Conservation (phyloP, 2,888 invertebrate species). For the Cantharis rufa region DNA sequence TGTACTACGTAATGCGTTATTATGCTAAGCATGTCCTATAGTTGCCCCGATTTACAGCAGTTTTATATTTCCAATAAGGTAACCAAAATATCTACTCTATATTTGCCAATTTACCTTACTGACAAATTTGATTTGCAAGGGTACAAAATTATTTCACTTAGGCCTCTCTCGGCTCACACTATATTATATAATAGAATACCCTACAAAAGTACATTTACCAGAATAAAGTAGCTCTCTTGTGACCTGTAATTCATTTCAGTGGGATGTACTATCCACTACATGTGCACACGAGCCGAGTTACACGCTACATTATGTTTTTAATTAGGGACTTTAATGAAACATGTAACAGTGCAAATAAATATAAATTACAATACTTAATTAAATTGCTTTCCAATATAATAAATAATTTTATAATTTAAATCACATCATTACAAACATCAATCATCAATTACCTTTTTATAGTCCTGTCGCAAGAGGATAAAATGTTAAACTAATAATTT, state of each 20-base stretch:
- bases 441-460: not conserved
- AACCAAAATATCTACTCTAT: not conserved
- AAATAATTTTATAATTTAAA: not conserved
- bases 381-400: not conserved
- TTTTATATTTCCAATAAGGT: not conserved
- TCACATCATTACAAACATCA: not conserved
- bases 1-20: not conserved
- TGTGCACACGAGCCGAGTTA: conserved; percentile 4
- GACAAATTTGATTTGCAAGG: conserved; percentile 21
- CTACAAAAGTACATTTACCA: conserved; percentile 21
- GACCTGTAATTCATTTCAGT: conserved; percentile 23
- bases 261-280: conserved; percentile 12
- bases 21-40: not conserved
- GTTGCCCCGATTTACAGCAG: not conserved
- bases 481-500: not conserved
- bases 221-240: conserved; percentile 19
- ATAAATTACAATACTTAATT: conserved; percentile 1
- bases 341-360: conserved; percentile 14
- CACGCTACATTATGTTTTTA: conserved; percentile 18
- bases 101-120: not conserved
- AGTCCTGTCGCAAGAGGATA: not conserved
- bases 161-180: conserved; percentile 7
- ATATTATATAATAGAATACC: conserved; percentile 1
- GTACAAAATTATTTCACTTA: conserved; percentile 14
- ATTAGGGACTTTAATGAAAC: conserved; percentile 16